Conservation (phyloP, 2,888 invertebrate genomes). For the Ichneumoninae sp. region DNA sequence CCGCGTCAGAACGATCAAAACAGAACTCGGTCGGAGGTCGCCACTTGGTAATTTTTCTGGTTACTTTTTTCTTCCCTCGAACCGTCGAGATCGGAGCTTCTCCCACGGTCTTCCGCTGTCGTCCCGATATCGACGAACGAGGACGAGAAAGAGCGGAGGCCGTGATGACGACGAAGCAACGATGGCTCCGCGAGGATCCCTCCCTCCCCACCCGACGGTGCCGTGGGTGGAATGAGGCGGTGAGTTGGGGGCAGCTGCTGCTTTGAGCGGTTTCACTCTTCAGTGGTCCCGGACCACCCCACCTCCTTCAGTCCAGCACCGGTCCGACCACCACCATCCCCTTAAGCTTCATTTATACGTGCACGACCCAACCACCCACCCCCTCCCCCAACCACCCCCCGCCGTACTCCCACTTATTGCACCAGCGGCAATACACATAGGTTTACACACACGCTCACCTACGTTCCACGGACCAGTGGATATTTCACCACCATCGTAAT, state of each 20-base stretch:
- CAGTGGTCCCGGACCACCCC: conserved; percentile 80
- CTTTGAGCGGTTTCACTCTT: conserved; percentile 84
- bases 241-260: conserved; percentile 81
- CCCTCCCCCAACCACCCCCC: background rate
- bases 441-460: conserved; percentile 4
- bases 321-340: conserved; percentile 61
- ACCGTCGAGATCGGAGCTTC: background rate
- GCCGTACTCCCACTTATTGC: conserved; percentile 50
- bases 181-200: conserved; percentile 64
- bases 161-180: conserved; percentile 57
- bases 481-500: conserved; percentile 29
- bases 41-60: background rate
- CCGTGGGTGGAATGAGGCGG: conserved; percentile 66
- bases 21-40: too few species aligned
- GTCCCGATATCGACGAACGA: conserved; percentile 55
- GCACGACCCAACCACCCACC: conserved; percentile 6
- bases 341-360: conserved; percentile 52
- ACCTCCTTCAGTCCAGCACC: conserved; percentile 75
- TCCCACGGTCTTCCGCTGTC: conserved; percentile 37
- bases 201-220: conserved; percentile 46
- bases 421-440: conserved; percentile 36
- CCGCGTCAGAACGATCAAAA: too few species aligned
- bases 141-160: conserved; percentile 58
- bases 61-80: background rate
- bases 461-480: conserved; percentile 35